Conservation (phyloP, 2,113 vertebrate genomes). For the Scartelaos histophorus region DNA sequence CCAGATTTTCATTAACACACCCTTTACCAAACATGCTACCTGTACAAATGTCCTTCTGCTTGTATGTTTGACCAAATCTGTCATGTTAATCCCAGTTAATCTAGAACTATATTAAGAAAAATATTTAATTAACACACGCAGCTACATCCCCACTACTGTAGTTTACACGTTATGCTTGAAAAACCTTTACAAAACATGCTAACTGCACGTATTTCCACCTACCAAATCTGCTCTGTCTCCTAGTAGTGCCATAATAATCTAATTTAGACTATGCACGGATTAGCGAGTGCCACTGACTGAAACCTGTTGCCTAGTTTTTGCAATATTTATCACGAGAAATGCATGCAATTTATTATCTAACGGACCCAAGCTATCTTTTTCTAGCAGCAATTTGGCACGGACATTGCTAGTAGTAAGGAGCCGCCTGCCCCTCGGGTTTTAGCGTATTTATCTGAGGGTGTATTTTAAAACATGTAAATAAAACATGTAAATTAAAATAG, state of each 20-base stretch:
- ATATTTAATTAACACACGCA: background rate
- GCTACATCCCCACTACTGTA: background rate
- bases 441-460: too few relatives aligned
- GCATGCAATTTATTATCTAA: background rate
- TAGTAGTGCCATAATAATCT: background rate
- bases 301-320: constrained; percentile 49
- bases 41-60: background rate
- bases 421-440: too few relatives aligned
- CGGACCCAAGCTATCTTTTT: background rate
- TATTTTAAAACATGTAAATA: background rate
- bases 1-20: background rate
- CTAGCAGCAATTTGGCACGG: background rate
- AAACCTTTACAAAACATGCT: background rate
- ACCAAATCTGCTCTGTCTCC: constrained; percentile 14
- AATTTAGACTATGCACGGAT: constrained; percentile 11
- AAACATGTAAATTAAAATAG: background rate
- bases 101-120: background rate
- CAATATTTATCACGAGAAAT: background rate
- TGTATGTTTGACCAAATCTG: background rate
- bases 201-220: background rate
- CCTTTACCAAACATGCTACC: background rate
- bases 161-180: background rate
- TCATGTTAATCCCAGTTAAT: background rate
- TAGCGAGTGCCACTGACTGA: constrained; percentile 21
- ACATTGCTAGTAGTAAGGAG: background rate